Evolutionary conservation across 23 tunicate genomes (phyloP), one percentile per base, ranked within the genome.

Genomic region (Trididemnum clinides): DNA sequence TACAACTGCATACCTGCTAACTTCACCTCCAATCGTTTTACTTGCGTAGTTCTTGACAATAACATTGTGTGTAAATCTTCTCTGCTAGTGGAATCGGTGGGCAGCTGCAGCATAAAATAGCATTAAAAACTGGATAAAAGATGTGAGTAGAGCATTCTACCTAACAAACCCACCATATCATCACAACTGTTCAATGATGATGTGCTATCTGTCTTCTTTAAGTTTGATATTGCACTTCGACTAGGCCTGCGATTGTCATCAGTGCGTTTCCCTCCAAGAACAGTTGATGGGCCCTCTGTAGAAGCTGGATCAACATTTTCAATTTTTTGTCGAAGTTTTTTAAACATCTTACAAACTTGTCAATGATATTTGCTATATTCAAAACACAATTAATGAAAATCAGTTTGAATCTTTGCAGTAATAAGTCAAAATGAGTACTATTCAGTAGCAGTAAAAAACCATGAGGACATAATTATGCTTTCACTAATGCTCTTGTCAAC

Each of bases 21-120:
- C 64, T 94, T 94, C 1, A 94, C 92, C 81, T 94, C 98, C 34
- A 89, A 20, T 73, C 90, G 50, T 64, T 94, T 94, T n/a, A 94
- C 82, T 82, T 94, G 91, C 0, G 84, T 80, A 0, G 94, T 85
- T 35, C 86, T 81, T 23, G 91, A 66, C 64, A 85, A 33, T 22
- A 94, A 50, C 71, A 83, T 83, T 28, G 88, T 23, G 28, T 65
- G 54, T 32, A 94, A 57, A 54, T 94, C 98, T 39, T 94, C 98
- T 64, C 77, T 85, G 0, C 87, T 82, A 10, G 90, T 77, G 49
- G 85, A 51, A 21, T 85, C 95, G n/a, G 37, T 66, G 31, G 75
- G 37, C 31, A 29, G 75, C 75, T 66, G 37, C 2, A 78, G 27
- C 4, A 26, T 1, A 51, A 78, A 50, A 78, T 26, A 50, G 20